Evolutionary conservation across 1,140 invertebrate species (phyloP).

Genomic region (Drosophila elegans): DNA sequence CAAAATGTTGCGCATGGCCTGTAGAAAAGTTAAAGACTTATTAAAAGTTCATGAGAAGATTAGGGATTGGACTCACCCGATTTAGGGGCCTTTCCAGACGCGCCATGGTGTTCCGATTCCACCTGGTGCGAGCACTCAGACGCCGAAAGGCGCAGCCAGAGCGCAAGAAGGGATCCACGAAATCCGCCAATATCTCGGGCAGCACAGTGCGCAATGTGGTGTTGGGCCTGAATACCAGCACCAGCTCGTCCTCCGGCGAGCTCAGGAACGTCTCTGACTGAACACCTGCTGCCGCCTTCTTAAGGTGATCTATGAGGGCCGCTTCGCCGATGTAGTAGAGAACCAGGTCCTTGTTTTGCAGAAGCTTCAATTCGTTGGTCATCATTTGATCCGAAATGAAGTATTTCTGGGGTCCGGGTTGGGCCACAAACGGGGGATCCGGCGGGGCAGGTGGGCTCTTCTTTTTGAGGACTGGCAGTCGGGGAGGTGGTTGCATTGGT

Average conservation of each 20-base stretch:
- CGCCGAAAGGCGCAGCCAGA: constrained; percentile 65
- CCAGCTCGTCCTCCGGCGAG: constrained; percentile 2
- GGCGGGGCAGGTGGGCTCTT: neutral
- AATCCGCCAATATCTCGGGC: constrained; percentile 57
- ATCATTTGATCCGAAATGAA: constrained; percentile 45
- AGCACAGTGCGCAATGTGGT: constrained; percentile 52
- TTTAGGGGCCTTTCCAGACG: constrained; percentile 46
- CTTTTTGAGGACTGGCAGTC: neutral
- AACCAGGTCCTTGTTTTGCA: constrained; percentile 2
- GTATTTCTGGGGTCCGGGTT: constrained; percentile 17
- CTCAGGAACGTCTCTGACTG: constrained; percentile 85
- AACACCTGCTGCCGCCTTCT: constrained; percentile 82
- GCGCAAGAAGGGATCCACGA: constrained; percentile 57
- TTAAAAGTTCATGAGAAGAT: constrained; percentile 7
- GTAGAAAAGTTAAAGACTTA: constrained; percentile 18
- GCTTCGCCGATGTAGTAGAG: constrained; percentile 21
- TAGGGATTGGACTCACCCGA: constrained; percentile 38
- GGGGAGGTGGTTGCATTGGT: neutral
- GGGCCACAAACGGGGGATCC: neutral
- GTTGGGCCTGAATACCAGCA: constrained; percentile 32
- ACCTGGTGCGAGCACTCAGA: constrained; percentile 35
- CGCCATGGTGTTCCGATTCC: neutral
- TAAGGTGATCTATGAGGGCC: constrained; percentile 45
- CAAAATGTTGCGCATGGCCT: constrained; percentile 51
- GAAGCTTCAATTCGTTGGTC: constrained; percentile 41